Evolutionary conservation across 2,888 invertebrate genomes (phyloP), one percentile per base, ranked within the genome.

Genomic region (Furcula furcula): DNA sequence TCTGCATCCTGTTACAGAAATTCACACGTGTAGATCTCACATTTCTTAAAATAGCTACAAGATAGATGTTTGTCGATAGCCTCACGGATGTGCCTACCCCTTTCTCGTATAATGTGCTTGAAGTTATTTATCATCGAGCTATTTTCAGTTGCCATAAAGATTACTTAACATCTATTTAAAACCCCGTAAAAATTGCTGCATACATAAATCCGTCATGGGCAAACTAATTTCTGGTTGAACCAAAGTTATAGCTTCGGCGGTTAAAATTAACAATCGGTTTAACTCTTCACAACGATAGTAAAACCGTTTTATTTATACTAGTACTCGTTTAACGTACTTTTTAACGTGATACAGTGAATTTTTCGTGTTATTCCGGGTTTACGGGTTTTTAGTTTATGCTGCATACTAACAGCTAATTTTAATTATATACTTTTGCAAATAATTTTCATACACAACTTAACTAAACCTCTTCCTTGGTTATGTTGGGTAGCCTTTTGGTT

Each of bases 231-330:
- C 30, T 37, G 13, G 34, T 56, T 45, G 41, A 45, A 37, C 36
- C 60, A 41, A 31, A 60, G 47, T 50, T 53, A 56, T 60, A 33
- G 41, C 21, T 31, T 34, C 9, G 31, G 51, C 21, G 53, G 44
- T 56, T 46, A 51, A 55, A 38, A 42, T 55, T 56, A 55, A 59
- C 53, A 33, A 34, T 37, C 40, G 41, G 59, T 34, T 58, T 51
- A 46, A 29, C 30, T 15, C 27, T 41, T 55, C 56, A 40, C 28
- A 38, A 29, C 14, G 36, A 43, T 48, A 50, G 37, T 55, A 41
- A 49, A 53, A 46, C 19, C 12, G 28, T 40, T 44, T 56, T 51
- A 51, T 45, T 55, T 50, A 45, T 45, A 55, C 47, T 53, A 36
- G 47, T 41, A 40, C 29, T 50, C 50, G 34, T 55, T 56, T 53